These are phyloP conservation scores for Acrocephalus kingi DNA, from an alignment of 2,113 vertebrate species.

Conservation along the genomic window DNA sequence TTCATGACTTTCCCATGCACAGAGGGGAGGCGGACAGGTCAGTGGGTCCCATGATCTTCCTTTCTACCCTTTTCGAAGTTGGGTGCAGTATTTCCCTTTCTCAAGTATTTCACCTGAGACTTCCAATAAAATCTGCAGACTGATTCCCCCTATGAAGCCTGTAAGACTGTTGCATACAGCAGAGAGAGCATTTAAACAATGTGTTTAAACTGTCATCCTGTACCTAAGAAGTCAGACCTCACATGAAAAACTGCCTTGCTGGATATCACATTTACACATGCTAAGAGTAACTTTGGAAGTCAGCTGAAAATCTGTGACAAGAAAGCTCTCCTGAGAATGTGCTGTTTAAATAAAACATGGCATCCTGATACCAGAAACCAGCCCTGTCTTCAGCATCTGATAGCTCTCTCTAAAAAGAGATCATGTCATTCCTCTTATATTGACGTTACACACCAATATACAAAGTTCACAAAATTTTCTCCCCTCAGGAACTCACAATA, in stretches of 20 bases:
- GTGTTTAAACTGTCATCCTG: not conserved
- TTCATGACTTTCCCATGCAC: not conserved
- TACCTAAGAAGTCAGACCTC: not conserved
- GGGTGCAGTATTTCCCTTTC: not conserved
- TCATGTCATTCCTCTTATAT: not conserved
- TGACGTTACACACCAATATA: not conserved
- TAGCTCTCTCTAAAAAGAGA: not conserved
- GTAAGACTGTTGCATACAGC: not conserved
- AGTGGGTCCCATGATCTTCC: not conserved
- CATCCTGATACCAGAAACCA: not conserved
- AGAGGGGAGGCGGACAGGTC: not conserved
- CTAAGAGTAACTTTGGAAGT: not conserved
- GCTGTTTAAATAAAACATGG: not conserved
- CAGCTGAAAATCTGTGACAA: not conserved
- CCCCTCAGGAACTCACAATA: not conserved
- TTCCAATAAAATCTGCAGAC: not conserved
- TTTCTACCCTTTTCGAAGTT: not conserved
- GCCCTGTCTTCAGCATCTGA: not conserved
- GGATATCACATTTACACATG: not conserved
- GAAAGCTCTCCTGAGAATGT: not conserved
- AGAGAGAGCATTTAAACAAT: not conserved
- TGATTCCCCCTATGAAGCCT: not conserved
- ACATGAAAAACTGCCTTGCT: not conserved
- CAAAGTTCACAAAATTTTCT: constrained; percentile 40
- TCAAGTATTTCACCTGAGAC: not conserved